Evolutionary conservation across 2,888 invertebrate genomes (phyloP).

Genomic region (Horisme vitalbata): DNA sequence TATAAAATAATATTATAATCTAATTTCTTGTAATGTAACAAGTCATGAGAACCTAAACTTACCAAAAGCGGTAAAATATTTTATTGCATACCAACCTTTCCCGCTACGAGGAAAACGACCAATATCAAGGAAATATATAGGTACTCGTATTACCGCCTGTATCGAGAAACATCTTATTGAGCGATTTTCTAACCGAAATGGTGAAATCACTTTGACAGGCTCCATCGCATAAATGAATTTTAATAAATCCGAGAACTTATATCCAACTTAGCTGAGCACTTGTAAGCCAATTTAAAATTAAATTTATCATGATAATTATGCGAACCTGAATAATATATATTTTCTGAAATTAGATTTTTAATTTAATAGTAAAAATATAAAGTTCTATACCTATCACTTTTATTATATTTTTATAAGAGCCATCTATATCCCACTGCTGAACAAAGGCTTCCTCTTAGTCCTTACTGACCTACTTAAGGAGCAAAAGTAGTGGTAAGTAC

Average conservation of each 20-base stretch:
- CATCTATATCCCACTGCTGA: too few species aligned
- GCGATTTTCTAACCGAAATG: constrained; percentile 21
- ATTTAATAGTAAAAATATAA: too few species aligned
- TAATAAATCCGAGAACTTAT: not conserved
- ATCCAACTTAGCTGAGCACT: not conserved
- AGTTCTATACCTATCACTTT: too few species aligned
- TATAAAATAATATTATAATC: too few species aligned
- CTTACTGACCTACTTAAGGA: too few species aligned
- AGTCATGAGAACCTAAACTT: constrained; percentile 18
- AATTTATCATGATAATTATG: not conserved
- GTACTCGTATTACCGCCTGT: constrained; percentile 20
- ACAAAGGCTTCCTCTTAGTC: too few species aligned
- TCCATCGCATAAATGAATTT: constrained; percentile 1
- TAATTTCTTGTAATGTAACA: constrained; percentile 22
- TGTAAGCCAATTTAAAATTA: constrained; percentile 1
- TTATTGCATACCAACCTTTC: constrained; percentile 24
- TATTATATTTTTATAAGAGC: too few species aligned
- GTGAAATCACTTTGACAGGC: constrained; percentile 20
- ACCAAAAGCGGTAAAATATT: constrained; percentile 25
- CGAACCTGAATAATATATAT: not conserved
- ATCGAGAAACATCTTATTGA: constrained; percentile 25
- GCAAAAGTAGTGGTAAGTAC: too few species aligned
- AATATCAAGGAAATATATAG: constrained; percentile 22
- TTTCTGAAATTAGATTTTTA: too few species aligned
- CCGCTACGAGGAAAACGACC: constrained; percentile 22